Evolutionary conservation across 1,140 invertebrate species (phyloP), one percentile per base, ranked within the genome.

Genomic region (Musca vetustissima): DNA sequence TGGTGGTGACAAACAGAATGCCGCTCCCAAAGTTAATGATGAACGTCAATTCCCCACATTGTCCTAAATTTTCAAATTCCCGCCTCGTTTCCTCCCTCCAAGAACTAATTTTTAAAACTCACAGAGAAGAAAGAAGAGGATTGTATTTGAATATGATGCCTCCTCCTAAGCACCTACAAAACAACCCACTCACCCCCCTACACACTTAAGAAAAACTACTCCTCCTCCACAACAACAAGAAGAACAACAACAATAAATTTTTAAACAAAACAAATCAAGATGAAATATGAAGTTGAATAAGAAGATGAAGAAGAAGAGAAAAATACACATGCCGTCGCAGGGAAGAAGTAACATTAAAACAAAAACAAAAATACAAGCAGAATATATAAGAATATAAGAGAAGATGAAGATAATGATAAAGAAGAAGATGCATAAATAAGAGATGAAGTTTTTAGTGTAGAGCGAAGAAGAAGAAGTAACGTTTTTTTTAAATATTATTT

Each of bases 31-130:
- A 83, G 93, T 98, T 64, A 94, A 97, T 82, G 95, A 98, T 85
- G 95, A 95, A 85, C 91, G 92, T 79, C 95, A 96, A 85, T 97
- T 98, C 85, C 96, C 96, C 71, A 94, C 93, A 75, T 86, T 96
- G 80, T 91, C 92, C 83, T 93, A 91, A 87, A 83, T 21, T 11
- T 19, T 25, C 53, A 48, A 36, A 19, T 61, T 17, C 15, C 7
- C n/a, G 28, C 24, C 28, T 59, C n/a, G 59, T 64, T 36, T 36
- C 22, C 72, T 66, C 73, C 15, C n/a, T 21, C 28, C 28, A 55
- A 55, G 15, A 15, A 66, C 8, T 9, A 67, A 22, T 53, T 28
- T 53, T 28, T 14, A 28, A 52, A 7, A 22, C 49, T 21, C 17
- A 19, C 1, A 52, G 8, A 15, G n/a, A 25, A n/a, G n/a, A 52